Base-by-base conservation (phyloP, 2,888 invertebrate species). In the Drosophila prostipennis region DNA sequence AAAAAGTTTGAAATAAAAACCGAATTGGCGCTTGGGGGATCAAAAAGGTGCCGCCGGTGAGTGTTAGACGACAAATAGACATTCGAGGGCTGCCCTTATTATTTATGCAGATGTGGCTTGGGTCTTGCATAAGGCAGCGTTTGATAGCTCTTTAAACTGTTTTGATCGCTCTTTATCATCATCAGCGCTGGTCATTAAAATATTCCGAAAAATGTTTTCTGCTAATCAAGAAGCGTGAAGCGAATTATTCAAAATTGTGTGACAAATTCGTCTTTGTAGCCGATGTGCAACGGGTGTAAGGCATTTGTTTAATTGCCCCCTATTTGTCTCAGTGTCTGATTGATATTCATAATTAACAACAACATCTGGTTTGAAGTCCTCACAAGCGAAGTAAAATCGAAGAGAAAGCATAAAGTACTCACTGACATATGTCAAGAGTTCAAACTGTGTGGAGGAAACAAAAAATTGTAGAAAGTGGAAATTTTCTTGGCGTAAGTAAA, bases 41-140 rank as follows among this genome's bases (percentile, higher is more conserved):
- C 85, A 85, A 82, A 82, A 73, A 63, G 75, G 64, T 76, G 85
- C 87, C 87, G 85, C 79, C 79, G 43, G 51, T 49, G 53, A 57
- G 85, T 82, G 87, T 85, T 77, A 81, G 80, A 68, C 75, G 85
- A 77, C 82, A 84, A 82, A 82, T 75, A 72, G 76, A 49, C 65
- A 39, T 51, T 57, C 56, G 68, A 69, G 69, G 64, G 73, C 55
- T 45, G 57, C 43, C 59, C 51, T 45, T 55, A 72, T 79, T 80
- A 81, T 87, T 80, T 87, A 81, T 87, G 81, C 85, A 81, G 79
- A 87, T 84, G 77, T 65, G 54, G 11, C 40, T 13, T 16, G 7
- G 29, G 29, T 34, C 78, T 86, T 83, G 71, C 83, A 83, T 69
- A 86, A 83, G 49, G 40, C 53, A 32, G 53, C 43, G 57, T 67